phyloP scores from a whole-genome alignment of 2,797 vertebrate species.

The Neosalanx taihuensis region DNA sequence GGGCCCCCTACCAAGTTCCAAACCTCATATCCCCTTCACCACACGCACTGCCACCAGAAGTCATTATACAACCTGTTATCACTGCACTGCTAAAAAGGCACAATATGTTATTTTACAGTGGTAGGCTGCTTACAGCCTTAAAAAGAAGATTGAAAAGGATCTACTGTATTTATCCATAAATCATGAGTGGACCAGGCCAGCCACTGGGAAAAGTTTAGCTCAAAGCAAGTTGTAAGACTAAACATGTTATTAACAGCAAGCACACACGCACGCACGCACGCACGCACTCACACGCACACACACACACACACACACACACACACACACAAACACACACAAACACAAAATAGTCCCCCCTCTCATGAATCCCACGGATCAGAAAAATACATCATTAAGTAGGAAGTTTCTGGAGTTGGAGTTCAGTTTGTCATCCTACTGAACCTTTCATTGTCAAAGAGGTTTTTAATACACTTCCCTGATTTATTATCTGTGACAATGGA shows the following conservation, averaged over 20 bases:
- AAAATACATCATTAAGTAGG: background rate
- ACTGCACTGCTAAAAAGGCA: background rate
- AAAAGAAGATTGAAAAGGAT: background rate
- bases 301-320: background rate
- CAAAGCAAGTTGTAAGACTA: background rate
- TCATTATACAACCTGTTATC: background rate
- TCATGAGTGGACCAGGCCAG: background rate
- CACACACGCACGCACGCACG: background rate
- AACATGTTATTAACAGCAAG: background rate
- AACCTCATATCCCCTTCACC: no score
- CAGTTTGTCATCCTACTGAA: background rate
- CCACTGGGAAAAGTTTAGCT: background rate
- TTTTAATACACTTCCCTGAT: background rate
- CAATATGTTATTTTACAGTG: background rate
- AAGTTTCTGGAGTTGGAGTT: background rate
- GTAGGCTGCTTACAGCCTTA: background rate
- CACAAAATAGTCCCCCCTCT: background rate
- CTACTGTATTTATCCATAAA: background rate
- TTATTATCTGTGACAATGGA: background rate
- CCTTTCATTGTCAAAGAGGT: background rate
- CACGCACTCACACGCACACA: no score
- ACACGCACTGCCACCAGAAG: background rate
- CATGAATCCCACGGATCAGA: background rate
- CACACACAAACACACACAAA: background rate
- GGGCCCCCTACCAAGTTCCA: background rate